Percentiles rank a stretch among this genome's conserved stretches.
Evolutionary conservation across 2,797 vertebrate genomes (phyloP).

Genomic region (Acomys russatus): DNA sequence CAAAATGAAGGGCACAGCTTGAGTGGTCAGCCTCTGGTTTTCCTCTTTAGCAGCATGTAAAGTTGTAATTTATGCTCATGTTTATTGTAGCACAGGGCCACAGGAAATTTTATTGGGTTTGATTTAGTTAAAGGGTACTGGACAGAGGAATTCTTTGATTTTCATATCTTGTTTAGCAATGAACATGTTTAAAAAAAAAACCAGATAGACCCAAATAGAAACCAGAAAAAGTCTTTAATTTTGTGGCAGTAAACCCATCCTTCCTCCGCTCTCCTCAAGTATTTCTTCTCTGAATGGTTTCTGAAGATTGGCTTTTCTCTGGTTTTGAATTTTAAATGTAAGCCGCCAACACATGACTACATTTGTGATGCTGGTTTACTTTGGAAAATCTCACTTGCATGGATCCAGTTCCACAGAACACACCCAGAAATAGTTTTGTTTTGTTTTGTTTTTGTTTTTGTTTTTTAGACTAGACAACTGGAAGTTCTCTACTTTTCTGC

Average conservation of each 20-base stretch:
- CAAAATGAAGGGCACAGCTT: constrained; percentile 49
- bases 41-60: neutral
- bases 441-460: no score
- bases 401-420: constrained; percentile 1
- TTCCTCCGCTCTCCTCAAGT: neutral
- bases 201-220: constrained; percentile 28
- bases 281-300: constrained; percentile 2
- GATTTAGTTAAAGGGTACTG: constrained; percentile 49
- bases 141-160: constrained; percentile 42
- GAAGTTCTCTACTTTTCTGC: neutral
- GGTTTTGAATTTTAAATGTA: constrained; percentile 26
- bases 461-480: neutral
- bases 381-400: constrained; percentile 47
- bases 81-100: neutral
- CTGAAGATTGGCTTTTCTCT: constrained; percentile 14
- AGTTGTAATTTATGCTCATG: constrained; percentile 8
- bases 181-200: neutral
- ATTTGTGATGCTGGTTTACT: neutral
- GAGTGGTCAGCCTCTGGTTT: constrained; percentile 46
- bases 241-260: neutral
- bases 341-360: neutral
- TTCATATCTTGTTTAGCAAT: constrained; percentile 40
- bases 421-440: neutral
- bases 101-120: constrained; percentile 40
- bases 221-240: constrained; percentile 35